Evolutionary conservation across 2,797 vertebrate genomes (phyloP), one percentile per base, ranked within the genome.

Genomic region (Champsocephalus esox): DNA sequence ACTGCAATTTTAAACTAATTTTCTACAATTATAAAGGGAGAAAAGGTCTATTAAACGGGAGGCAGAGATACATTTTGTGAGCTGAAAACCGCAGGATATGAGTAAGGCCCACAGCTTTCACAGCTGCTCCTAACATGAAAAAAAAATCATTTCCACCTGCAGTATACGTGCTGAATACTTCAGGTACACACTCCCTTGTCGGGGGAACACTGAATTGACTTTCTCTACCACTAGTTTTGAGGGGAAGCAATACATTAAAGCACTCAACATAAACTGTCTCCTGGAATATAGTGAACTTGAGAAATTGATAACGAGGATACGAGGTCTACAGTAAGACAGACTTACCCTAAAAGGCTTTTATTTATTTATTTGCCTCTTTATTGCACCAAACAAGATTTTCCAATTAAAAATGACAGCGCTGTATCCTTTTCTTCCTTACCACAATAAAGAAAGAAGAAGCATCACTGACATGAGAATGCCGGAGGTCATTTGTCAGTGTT

Each of bases 401-500:
- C 24, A 76, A 80, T 80, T 70, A 69, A 68, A 81, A 75, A 52
- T 17, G 43, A 65, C 12, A 32, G 17, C 19, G 11, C 19, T 62
- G 62, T 38, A 52, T 62, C 3, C 12, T 65, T 75, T 70, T 60
- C 3, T 61, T 56, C 5, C 12, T 45, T 32, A 49, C 41, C 12
- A 58, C 4, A 66, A 56, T 1, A 62, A 75, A 57, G 3, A 55
- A 63, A 73, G 16, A 64, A 38, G 34, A 80, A 66, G 49, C 54
- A 81, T 81, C 50, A 48, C 19, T 63, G 21, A 60, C 46, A 63
- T 3, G 12, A 21, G 1, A 45, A 72, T n/a, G 11, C 65, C 49
- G 57, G 43, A 73, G 80, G 75, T 83, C 58, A 79, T 48, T 44
- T 58, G 48, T 21, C 59, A 73, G 44, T 52, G 17, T 71, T 82